A percentile compares a stretch with the other conserved stretches of the same genome.
phyloP scores from a whole-genome alignment of 2,797 vertebrate genomes.

The Hyperoplus lanceolatus region DNA sequence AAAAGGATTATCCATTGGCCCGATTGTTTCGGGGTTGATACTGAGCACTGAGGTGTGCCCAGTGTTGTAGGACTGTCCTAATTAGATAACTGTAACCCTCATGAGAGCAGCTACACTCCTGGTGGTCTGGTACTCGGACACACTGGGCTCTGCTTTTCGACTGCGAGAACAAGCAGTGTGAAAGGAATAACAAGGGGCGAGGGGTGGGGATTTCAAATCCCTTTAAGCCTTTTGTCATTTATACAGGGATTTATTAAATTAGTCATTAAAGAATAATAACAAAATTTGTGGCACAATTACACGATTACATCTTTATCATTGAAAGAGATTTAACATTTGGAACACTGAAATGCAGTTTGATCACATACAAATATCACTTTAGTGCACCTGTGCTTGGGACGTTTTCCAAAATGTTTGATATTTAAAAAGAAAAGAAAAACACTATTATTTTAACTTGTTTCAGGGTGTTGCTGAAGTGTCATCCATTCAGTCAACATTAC shows the following conservation, averaged over 20 bases:
- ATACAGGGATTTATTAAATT: slow-evolving; percentile 86
- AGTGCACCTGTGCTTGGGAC: slow-evolving; percentile 1
- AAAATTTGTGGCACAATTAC: slow-evolving; percentile 63
- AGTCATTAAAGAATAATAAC: slow-evolving; percentile 85
- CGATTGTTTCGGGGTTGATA: slow-evolving; percentile 45
- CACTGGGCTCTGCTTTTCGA: slow-evolving; percentile 77
- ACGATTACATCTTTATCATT: slow-evolving; percentile 59
- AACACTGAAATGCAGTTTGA: slow-evolving; percentile 4
- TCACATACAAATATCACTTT: background rate
- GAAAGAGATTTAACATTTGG: slow-evolving; percentile 9
- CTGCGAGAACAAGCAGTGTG: slow-evolving; percentile 79
- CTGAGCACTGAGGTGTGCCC: slow-evolving; percentile 81
- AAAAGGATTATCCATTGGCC: slow-evolving; percentile 81
- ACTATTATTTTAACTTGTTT: background rate
- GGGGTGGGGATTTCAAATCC: slow-evolving; percentile 83
- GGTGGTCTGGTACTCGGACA: slow-evolving; percentile 88
- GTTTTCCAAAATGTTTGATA: background rate
- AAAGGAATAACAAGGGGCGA: slow-evolving; percentile 71
- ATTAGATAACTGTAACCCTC: slow-evolving; percentile 92
- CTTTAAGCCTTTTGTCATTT: slow-evolving; percentile 85
- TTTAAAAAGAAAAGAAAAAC: background rate
- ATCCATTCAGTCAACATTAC: background rate
- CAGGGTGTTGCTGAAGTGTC: background rate
- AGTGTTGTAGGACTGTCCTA: slow-evolving; percentile 84
- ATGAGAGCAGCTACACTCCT: slow-evolving; percentile 87